Evolutionary conservation across 2,113 vertebrate species (phyloP).

Genomic region (Promerops cafer): DNA sequence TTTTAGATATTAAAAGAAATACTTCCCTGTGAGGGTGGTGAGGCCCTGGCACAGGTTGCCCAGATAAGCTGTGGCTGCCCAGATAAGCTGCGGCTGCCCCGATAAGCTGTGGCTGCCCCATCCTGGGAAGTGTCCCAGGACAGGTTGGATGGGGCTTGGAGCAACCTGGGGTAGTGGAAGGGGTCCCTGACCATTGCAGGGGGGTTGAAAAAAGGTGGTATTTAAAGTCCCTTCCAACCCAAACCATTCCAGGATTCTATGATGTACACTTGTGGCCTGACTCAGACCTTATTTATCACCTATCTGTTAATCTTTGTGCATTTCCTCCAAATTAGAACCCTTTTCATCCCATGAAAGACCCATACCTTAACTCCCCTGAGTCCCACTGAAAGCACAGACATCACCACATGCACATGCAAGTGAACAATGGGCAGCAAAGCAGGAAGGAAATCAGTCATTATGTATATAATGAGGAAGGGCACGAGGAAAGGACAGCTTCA

Average conservation of each 20-base stretch:
- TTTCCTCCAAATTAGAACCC: background rate
- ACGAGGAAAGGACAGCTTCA: background rate
- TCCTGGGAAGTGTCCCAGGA: background rate
- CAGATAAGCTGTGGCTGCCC: background rate
- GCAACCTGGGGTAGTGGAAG: background rate
- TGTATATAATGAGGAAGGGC: background rate
- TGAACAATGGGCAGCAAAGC: background rate
- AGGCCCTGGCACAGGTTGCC: rapidly evolving
- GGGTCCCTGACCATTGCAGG: background rate
- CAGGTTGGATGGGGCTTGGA: rapidly evolving
- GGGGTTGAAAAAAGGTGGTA: rapidly evolving
- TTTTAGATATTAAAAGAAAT: background rate
- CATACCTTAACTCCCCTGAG: background rate
- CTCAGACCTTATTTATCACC: background rate
- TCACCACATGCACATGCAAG: rapidly evolving
- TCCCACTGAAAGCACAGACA: background rate
- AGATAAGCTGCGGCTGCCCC: background rate
- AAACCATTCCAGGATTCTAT: background rate
- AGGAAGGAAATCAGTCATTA: background rate
- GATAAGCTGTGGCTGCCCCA: background rate
- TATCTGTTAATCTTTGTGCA: background rate
- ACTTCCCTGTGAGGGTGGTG: rapidly evolving
- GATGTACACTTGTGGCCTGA: rapidly evolving
- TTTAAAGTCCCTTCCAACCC: background rate
- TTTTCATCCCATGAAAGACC: background rate